These are phyloP conservation scores for Epinephelus cyanopodus DNA, from an alignment of 2,113 vertebrate species.

Conservation along the genomic window DNA sequence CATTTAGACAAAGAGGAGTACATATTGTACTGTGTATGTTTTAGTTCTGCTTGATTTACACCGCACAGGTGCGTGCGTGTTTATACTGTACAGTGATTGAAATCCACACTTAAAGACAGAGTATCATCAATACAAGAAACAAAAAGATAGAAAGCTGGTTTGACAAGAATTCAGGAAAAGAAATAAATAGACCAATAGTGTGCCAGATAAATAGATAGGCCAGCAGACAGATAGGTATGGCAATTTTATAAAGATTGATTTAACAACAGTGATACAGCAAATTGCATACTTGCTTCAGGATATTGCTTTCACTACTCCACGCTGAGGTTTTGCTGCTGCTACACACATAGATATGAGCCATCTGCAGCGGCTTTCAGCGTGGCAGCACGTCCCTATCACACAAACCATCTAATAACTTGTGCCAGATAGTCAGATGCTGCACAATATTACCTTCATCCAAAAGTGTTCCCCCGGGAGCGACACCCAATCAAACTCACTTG, in stretches of 20 bases:
- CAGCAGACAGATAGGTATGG: slow-evolving; percentile 10
- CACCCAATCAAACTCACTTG: slow-evolving; percentile 66
- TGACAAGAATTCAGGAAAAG: slow-evolving; percentile 19
- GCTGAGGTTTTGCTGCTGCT: slow-evolving; percentile 16
- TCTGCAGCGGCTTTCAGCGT: slow-evolving; percentile 53
- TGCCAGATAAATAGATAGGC: slow-evolving; percentile 8
- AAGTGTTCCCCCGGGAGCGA: slow-evolving; percentile 51
- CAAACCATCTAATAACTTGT: slow-evolving; percentile 57
- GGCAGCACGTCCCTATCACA: slow-evolving; percentile 51
- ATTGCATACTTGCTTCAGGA: slow-evolving; percentile 55
- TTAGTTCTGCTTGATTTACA: background rate
- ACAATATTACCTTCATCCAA: slow-evolving; percentile 63
- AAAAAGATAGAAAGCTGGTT: slow-evolving; percentile 1
- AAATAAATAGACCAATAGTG: slow-evolving; percentile 23
- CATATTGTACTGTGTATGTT: background rate
- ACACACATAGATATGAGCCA: slow-evolving; percentile 52
- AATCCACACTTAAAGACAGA: background rate
- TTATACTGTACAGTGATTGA: background rate
- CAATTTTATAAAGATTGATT: slow-evolving; percentile 46
- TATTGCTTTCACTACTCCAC: slow-evolving; percentile 42
- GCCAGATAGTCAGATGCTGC: slow-evolving; percentile 59
- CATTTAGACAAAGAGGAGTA: background rate
- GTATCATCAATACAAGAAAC: background rate
- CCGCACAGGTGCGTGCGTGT: no score
- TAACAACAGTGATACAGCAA: slow-evolving; percentile 47